These are phyloP conservation scores for Drosophila lacicola DNA, from an alignment of 2,888 invertebrate genomes.

Conservation along the genomic window DNA sequence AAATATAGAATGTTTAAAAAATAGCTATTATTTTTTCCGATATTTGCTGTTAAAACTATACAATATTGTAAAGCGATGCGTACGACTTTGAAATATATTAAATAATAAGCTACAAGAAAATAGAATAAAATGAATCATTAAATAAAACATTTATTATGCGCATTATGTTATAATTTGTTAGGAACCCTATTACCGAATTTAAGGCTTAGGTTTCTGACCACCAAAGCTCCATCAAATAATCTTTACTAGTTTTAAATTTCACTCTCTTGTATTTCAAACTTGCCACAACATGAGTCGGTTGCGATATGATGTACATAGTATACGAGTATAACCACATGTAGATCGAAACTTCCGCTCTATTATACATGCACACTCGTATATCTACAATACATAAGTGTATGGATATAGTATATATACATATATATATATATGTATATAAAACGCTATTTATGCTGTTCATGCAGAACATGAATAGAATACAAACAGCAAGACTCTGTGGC, in stretches of 20 bases:
- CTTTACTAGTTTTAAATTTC: constrained; percentile 3
- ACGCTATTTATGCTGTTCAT: constrained; percentile 46
- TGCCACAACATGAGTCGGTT: constrained; percentile 4
- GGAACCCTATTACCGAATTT: not conserved
- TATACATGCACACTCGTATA: constrained; percentile 9
- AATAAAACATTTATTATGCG: too few relatives aligned
- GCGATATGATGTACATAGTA: constrained; percentile 15
- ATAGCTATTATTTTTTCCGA: too few relatives aligned
- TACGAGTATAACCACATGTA: constrained; percentile 12
- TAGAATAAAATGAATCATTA: too few relatives aligned
- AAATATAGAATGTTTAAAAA: too few relatives aligned
- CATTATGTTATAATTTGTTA: too few relatives aligned
- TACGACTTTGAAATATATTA: too few relatives aligned
- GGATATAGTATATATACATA: constrained; percentile 3
- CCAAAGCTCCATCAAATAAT: not conserved
- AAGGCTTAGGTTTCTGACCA: not conserved
- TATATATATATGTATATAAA: constrained; percentile 7
- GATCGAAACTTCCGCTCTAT: constrained; percentile 45
- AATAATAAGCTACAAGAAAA: too few relatives aligned
- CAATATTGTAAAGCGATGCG: too few relatives aligned
- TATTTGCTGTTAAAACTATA: too few relatives aligned
- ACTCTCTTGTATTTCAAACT: not conserved
- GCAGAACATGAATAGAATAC: constrained; percentile 45
- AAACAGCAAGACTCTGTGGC: constrained; percentile 14
- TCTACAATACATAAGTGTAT: constrained; percentile 1